Percentiles rank a stretch among this genome's conserved stretches.
Conservation (phyloP, 2,113 vertebrate species). For the Sturnus vulgaris region DNA sequence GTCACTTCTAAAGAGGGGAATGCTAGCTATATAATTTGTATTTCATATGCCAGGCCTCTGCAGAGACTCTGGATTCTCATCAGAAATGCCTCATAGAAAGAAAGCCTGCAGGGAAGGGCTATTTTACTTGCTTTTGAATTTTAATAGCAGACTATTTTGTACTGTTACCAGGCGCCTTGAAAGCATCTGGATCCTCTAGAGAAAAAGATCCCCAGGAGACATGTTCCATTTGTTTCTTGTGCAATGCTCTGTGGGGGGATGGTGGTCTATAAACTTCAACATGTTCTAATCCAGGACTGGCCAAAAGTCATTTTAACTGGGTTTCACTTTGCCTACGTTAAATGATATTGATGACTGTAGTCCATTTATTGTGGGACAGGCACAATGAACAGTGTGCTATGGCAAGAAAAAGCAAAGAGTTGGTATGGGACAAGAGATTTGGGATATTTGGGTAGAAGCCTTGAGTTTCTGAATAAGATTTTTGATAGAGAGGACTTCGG, state of each 20-base stretch:
- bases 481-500: background rate
- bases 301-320: background rate
- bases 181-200: conserved; percentile 13
- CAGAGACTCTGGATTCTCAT: conserved; percentile 38
- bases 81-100: conserved; percentile 47
- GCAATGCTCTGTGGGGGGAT: background rate
- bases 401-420: background rate
- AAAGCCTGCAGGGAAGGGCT: conserved; percentile 32
- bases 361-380: background rate
- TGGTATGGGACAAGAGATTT: background rate
- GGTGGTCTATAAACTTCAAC: background rate
- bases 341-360: background rate
- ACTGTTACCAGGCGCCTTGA: background rate
- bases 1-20: background rate
- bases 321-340: background rate
- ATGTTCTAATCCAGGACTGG: background rate
- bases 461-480: background rate
- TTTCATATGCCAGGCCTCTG: conserved; percentile 21
- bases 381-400: background rate
- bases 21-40: conserved; percentile 28
- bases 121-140: conserved; percentile 52
- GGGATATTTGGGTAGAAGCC: background rate
- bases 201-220: background rate
- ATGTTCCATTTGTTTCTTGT: background rate
- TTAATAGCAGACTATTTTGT: conserved; percentile 34